Evolutionary conservation across 2,888 invertebrate species (phyloP).

Genomic region (Drosophila siamana): DNA sequence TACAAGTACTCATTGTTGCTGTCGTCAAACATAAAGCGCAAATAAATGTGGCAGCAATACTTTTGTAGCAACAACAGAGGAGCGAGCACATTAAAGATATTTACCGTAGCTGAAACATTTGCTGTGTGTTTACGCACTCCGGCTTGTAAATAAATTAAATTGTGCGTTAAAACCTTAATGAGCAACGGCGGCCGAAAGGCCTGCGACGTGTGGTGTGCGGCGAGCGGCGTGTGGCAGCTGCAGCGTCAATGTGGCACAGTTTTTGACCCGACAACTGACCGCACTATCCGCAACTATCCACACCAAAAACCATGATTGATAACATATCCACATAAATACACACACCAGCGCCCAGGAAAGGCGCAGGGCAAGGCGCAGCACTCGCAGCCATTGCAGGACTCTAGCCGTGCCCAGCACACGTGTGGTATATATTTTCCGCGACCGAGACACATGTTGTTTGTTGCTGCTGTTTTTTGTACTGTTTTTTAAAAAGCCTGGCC

Average conservation of each 20-base stretch:
- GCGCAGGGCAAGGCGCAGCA: conserved; percentile 1
- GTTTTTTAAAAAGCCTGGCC: conserved; percentile 5
- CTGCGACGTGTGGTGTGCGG: no score
- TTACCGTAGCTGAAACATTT: conserved; percentile 7
- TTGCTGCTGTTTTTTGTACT: no score
- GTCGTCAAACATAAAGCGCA: conserved; percentile 18
- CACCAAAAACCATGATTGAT: conserved; percentile 79
- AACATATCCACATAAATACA: conserved; percentile 68
- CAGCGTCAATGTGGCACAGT: conserved; percentile 56
- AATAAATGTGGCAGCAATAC: no score
- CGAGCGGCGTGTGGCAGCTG: conserved; percentile 42
- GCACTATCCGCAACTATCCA: conserved; percentile 76
- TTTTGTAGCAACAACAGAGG: neutral
- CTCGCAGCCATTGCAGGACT: conserved; percentile 9
- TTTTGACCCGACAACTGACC: conserved; percentile 67
- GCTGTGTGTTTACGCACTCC: conserved; percentile 6
- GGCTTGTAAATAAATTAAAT: conserved; percentile 50
- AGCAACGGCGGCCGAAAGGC: conserved; percentile 34
- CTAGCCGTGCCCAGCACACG: conserved; percentile 31
- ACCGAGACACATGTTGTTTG: conserved; percentile 39
- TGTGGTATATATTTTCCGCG: conserved; percentile 43
- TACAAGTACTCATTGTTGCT: conserved; percentile 34
- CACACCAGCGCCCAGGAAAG: conserved; percentile 9
- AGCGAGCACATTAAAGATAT: conserved; percentile 1
- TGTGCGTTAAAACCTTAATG: conserved; percentile 71